Conservation (phyloP, 64 coral and sea anemone species). For the Stylophora pistillata region DNA sequence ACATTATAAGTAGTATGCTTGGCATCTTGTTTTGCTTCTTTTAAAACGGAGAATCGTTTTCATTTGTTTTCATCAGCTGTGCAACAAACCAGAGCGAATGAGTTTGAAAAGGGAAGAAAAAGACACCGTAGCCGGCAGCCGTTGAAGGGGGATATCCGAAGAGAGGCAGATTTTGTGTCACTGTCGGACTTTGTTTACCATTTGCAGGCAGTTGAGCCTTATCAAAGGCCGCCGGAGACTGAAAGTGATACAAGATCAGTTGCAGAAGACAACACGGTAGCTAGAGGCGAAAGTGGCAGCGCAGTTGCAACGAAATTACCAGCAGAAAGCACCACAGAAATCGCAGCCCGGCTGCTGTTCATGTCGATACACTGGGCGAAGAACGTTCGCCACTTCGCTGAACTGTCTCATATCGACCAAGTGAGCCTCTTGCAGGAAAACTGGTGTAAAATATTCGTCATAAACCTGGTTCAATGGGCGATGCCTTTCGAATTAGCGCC, state of each 20-base stretch:
- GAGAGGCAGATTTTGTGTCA: slow-evolving; percentile 84
- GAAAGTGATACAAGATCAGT: slow-evolving; percentile 14
- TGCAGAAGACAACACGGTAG: slow-evolving; percentile 8
- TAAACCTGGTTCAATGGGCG: slow-evolving; percentile 92
- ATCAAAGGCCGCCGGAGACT: slow-evolving; percentile 46
- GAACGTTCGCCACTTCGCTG: slow-evolving; percentile 86
- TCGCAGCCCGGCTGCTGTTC: slow-evolving; percentile 85
- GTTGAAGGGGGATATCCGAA: slow-evolving; percentile 65
- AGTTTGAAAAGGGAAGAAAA: slow-evolving; percentile 80
- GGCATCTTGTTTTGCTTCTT: neutral
- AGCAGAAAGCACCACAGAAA: slow-evolving; percentile 74
- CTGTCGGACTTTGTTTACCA: slow-evolving; percentile 90
- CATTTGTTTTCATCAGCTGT: slow-evolving; percentile 64
- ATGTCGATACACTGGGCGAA: slow-evolving; percentile 98
- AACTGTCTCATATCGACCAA: slow-evolving; percentile 97
- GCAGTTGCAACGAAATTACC: slow-evolving; percentile 20
- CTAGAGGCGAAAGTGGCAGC: neutral
- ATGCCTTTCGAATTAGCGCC: slow-evolving; percentile 92
- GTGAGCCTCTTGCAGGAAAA: slow-evolving; percentile 88
- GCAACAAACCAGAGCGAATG: slow-evolving; percentile 83
- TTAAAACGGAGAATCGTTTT: neutral
- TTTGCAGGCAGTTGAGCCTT: slow-evolving; percentile 86
- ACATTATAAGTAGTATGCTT: neutral
- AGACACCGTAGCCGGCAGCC: slow-evolving; percentile 64
- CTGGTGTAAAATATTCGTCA: slow-evolving; percentile 93